These are phyloP conservation scores for Tympanoctomys barrerae DNA, from an alignment of 2,797 vertebrate species.

Conservation along the genomic window DNA sequence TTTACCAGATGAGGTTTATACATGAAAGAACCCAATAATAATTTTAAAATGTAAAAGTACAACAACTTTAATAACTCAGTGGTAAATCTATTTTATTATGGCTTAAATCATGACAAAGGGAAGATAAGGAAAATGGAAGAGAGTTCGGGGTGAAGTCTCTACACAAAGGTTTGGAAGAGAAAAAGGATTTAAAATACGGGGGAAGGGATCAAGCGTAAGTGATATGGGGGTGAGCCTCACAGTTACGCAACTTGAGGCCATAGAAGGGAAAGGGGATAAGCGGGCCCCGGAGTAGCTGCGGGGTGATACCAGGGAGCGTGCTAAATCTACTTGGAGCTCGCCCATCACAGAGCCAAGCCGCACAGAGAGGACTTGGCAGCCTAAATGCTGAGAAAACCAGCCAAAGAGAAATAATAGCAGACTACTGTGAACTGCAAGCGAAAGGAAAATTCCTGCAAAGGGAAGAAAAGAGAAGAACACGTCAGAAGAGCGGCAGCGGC, in stretches of 20 bases:
- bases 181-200: background rate
- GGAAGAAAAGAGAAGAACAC: background rate
- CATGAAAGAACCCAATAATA: background rate
- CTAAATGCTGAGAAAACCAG: background rate
- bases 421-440: background rate
- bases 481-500: too few relatives aligned
- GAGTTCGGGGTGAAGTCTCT: background rate
- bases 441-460: background rate
- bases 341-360: background rate
- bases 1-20: background rate
- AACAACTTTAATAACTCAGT: background rate
- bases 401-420: background rate
- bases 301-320: background rate
- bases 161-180: background rate
- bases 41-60: background rate
- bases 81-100: background rate
- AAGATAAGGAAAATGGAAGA: background rate
- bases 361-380: background rate
- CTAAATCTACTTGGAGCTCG: background rate
- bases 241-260: background rate
- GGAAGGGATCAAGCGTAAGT: background rate
- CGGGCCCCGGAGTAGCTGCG: background rate
- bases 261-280: background rate
- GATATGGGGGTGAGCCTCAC: background rate
- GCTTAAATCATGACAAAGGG: background rate